phyloP scores from a whole-genome alignment of 2,888 invertebrate genomes.

The Cancer borealis region DNA sequence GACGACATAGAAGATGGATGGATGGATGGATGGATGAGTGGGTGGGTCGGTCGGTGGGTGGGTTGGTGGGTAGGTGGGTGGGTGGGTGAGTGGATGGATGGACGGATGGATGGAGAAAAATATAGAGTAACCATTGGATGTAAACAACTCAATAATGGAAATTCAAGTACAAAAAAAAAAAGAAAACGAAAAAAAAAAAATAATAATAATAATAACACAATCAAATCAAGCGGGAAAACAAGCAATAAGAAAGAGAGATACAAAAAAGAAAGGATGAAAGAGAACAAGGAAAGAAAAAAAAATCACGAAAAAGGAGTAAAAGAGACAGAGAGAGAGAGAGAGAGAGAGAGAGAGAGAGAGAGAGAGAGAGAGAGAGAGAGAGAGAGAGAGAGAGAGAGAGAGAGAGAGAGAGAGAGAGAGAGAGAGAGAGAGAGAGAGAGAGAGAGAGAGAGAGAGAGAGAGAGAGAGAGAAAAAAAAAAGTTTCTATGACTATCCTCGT shows the following conservation, averaged over 20 bases:
- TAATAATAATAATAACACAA: too few relatives aligned
- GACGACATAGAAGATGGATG: background rate
- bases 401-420: background rate
- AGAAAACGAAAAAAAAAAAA: too few relatives aligned
- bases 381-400: too few relatives aligned
- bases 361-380: background rate
- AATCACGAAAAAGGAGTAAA: too few relatives aligned
- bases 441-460: background rate
- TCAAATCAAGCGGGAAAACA: background rate
- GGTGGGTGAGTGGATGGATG: background rate
- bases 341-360: too few relatives aligned
- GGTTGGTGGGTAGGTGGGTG: background rate
- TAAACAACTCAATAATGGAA: too few relatives aligned
- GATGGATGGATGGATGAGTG: background rate
- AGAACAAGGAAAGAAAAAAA: too few relatives aligned
- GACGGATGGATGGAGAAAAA: background rate
- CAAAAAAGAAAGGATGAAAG: too few relatives aligned
- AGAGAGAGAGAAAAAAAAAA: background rate
- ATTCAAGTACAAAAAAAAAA: too few relatives aligned
- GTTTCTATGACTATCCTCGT: background rate
- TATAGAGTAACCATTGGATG: too few relatives aligned
- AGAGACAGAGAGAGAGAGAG: too few relatives aligned
- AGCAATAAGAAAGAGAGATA: background rate
- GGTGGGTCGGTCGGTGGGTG: too few relatives aligned
- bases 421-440: background rate